Evolutionary conservation across 2,113 vertebrate species (phyloP).

Genomic region (Fulmarus glacialis): DNA sequence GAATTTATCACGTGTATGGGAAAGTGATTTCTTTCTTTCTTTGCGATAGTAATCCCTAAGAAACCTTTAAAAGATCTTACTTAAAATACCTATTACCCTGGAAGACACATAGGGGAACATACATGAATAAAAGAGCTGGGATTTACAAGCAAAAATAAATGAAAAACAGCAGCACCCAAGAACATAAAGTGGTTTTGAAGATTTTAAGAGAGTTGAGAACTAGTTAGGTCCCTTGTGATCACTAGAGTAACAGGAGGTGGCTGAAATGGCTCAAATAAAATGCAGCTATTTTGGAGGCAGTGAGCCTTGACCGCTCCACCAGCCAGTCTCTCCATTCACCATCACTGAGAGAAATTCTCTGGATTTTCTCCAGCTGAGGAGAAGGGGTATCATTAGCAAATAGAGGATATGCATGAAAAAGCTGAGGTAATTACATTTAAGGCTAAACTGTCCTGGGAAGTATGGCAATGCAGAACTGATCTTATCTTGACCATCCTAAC

Average conservation of each 20-base stretch:
- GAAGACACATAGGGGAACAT: background rate
- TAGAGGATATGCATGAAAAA: background rate
- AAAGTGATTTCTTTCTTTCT: background rate
- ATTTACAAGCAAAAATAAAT: background rate
- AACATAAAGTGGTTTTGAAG: background rate
- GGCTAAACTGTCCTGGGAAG: background rate
- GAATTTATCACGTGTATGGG: background rate
- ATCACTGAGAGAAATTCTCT: background rate
- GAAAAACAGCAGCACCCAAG: background rate
- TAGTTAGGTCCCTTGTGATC: background rate
- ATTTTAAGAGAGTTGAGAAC: background rate
- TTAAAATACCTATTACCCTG: background rate
- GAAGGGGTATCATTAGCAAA: background rate
- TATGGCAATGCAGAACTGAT: background rate
- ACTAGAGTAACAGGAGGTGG: background rate
- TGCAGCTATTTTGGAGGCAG: background rate
- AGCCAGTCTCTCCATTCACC: background rate
- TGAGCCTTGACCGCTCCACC: background rate
- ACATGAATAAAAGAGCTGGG: background rate
- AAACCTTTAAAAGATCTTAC: background rate
- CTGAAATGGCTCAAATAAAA: constrained; percentile 6
- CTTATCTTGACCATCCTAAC: background rate
- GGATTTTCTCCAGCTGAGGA: background rate
- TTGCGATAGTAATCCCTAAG: background rate
- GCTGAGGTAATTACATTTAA: background rate